Conservation (phyloP, 2,113 vertebrate species). For the Eulemur rufifrons region DNA sequence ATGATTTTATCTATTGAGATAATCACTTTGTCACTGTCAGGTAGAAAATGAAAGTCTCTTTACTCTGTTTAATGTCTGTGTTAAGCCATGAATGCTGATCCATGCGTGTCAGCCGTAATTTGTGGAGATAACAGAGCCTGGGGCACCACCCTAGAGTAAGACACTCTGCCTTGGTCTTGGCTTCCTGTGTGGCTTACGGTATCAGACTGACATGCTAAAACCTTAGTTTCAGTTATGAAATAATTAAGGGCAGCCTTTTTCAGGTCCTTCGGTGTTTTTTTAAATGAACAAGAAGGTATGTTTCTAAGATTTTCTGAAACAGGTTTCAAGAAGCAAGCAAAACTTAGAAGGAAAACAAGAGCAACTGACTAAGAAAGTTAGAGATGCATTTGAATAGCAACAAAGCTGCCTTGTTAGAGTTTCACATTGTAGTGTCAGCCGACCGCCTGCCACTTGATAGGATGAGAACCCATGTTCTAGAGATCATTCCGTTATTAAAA, state of each 20-base stretch:
- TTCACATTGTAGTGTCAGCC: neutral
- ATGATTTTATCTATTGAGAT: slow-evolving; percentile 71
- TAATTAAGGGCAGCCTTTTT: slow-evolving; percentile 79
- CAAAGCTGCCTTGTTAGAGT: slow-evolving; percentile 37
- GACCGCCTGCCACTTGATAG: neutral
- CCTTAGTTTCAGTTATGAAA: slow-evolving; percentile 81
- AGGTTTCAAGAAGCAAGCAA: slow-evolving; percentile 75
- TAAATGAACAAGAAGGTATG: slow-evolving; percentile 68
- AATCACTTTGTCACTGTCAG: slow-evolving; percentile 66
- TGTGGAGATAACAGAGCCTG: slow-evolving; percentile 72
- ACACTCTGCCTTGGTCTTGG: slow-evolving; percentile 67
- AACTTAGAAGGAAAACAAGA: slow-evolving; percentile 79
- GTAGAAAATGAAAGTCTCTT: slow-evolving; percentile 81
- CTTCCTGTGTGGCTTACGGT: slow-evolving; percentile 80
- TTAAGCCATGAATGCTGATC: slow-evolving; percentile 31
- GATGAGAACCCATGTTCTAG: neutral
- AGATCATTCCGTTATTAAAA: neutral
- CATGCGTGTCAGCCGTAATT: slow-evolving; percentile 71
- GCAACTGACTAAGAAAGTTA: slow-evolving; percentile 64
- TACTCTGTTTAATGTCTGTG: slow-evolving; percentile 49
- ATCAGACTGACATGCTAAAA: slow-evolving; percentile 71
- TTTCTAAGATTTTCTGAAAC: slow-evolving; percentile 77
- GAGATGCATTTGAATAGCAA: slow-evolving; percentile 75
- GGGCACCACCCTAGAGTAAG: slow-evolving; percentile 72
- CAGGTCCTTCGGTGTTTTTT: slow-evolving; percentile 72